phyloP scores from a whole-genome alignment of 2,113 vertebrate species.

The Tympanuchus pallidicinctus region DNA sequence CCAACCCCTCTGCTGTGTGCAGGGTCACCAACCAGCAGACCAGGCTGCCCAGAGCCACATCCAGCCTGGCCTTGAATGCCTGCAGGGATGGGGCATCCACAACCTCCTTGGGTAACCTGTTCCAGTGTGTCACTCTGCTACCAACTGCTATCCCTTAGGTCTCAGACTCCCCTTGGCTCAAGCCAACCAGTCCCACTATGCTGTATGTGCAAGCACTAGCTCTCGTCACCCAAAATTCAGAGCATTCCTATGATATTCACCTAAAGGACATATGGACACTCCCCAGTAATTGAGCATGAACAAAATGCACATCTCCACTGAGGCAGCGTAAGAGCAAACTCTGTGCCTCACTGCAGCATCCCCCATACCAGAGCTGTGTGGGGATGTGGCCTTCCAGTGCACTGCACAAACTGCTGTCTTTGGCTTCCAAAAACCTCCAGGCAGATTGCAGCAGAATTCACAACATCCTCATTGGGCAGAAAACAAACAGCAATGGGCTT shows the following conservation, averaged over 20 bases:
- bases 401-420: neutral
- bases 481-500: neutral
- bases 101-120: no score
- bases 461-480: neutral
- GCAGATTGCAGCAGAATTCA: neutral
- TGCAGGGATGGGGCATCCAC: no score
- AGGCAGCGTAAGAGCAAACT: neutral
- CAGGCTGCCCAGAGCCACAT: no score
- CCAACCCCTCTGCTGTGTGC: no score
- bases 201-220: neutral
- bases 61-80: no score
- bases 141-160: neutral
- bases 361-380: neutral
- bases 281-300: neutral
- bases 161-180: neutral
- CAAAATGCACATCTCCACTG: neutral
- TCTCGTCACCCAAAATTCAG: neutral
- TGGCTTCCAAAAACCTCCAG: neutral
- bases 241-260: neutral
- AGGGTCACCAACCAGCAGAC: no score
- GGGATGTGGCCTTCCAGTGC: neutral
- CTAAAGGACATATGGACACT: neutral
- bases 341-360: neutral
- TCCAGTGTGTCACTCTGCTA: neutral
- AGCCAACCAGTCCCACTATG: neutral